phyloP scores from a whole-genome alignment of 92 coral and sea anemone species.

The Phenganax stokvisi region DNA sequence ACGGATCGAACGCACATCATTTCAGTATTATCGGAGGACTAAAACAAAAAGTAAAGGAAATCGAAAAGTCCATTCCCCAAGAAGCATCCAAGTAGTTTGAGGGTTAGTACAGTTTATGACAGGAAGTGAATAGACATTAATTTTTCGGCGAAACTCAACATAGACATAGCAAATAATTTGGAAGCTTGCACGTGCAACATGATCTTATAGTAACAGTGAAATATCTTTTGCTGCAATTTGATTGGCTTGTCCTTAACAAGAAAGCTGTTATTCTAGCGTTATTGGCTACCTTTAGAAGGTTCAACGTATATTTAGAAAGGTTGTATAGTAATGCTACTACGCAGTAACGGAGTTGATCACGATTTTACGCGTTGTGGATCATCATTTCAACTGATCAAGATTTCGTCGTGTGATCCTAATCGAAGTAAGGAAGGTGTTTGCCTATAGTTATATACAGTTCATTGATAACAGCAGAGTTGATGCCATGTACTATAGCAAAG shows the following conservation, averaged over 20 bases:
- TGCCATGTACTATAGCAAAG: too few relatives aligned
- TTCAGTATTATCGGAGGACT: background rate
- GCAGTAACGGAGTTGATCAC: background rate
- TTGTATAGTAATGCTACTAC: background rate
- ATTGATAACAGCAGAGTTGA: too few relatives aligned
- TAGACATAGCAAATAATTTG: background rate
- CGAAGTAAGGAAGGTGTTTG: too few relatives aligned
- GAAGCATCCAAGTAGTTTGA: slow-evolving; percentile 7
- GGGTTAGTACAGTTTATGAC: slow-evolving; percentile 18
- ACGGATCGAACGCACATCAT: background rate
- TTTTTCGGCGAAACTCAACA: background rate
- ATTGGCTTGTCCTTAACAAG: slow-evolving; percentile 18
- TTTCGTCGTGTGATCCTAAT: background rate
- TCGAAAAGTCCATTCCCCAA: background rate
- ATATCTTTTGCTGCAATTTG: slow-evolving; percentile 14
- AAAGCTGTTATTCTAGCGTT: slow-evolving; percentile 3
- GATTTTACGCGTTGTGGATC: background rate
- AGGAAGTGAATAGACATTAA: background rate
- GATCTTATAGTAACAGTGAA: background rate
- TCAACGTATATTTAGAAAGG: slow-evolving; percentile 2
- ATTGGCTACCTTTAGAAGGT: slow-evolving; percentile 14
- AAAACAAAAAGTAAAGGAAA: slow-evolving; percentile 21
- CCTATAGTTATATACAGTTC: too few relatives aligned
- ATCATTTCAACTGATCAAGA: background rate
- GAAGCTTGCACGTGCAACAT: background rate